Evolutionary conservation across 2,888 invertebrate genomes (phyloP), one percentile per base, ranked within the genome.

Genomic region (Mantis religiosa): DNA sequence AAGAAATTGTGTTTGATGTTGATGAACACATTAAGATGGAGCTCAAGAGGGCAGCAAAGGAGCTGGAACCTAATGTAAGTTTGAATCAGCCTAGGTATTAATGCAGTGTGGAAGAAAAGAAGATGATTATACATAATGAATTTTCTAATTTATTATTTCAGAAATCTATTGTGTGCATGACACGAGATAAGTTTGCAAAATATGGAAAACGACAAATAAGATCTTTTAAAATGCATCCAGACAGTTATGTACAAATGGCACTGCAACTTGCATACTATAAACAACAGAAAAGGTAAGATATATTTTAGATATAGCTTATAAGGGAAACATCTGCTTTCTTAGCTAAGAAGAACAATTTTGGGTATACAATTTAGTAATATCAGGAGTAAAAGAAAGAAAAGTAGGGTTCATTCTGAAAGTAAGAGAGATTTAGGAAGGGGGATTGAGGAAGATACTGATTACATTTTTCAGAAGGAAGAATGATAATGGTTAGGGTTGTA

Each of bases 221-320:
- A 89, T 91, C 91, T 0, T 92, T 92, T 34, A 94, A 94, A 87
- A 91, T 95, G 41, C 95, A 95, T 92, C 95, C 95, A 4, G 96
- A 96, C 91, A 94, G 95, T 0, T 95, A 94, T 91, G 93, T 95
- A 9, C 96, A 96, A 92, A 93, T 95, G 90, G 93, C 94, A 0
- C 92, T 95, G 89, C 96, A 96, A 91, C 93, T 94, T 91, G 93
- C 95, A 0, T 95, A 95, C 91, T 94, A 93, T 90, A 93, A 93
- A 91, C 91, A 95, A 90, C 94, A 95, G 91, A 92, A 92, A 27
- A 92, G 91, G 92, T 93, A 90, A 90, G 91, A 41, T n/a, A 28
- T 28, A 41, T 12, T 41, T 41, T 12, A 12, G 41, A 12, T 41
- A 41, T 12, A 41, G 41, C 9, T 41, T 41, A 41, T 41, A 12